phyloP scores from a whole-genome alignment of 2,888 invertebrate species.

The Drosophila mimetica region DNA sequence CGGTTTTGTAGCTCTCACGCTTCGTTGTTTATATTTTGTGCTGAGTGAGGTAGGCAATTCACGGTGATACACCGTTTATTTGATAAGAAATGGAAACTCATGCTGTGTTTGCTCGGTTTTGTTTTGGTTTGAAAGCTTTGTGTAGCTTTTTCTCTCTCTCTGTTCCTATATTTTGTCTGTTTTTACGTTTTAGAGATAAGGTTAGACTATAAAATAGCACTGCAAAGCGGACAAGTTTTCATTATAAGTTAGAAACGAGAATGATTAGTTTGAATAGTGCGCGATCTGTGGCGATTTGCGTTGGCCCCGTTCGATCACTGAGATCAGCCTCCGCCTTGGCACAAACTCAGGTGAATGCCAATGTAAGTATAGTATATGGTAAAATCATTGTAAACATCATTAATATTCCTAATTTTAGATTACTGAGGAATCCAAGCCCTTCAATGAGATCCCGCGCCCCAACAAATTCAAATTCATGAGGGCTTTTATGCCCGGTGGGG shows the following conservation, averaged over 20 bases:
- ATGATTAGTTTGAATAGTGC: conserved; percentile 11
- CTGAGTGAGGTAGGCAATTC: conserved; percentile 10
- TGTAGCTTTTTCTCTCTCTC: background rate
- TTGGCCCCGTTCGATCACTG: conserved; percentile 6
- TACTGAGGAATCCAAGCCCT: conserved; percentile 20
- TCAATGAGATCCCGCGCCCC: conserved; percentile 54
- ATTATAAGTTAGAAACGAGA: conserved; percentile 1
- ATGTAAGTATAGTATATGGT: background rate
- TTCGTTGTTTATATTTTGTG: conserved; percentile 7
- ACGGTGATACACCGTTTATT: background rate
- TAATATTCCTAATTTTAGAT: background rate
- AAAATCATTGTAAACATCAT: background rate
- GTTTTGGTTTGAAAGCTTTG: conserved; percentile 32
- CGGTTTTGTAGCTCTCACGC: background rate
- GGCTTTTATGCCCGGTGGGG: conserved; percentile 61
- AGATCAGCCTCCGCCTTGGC: conserved; percentile 13
- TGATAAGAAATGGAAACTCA: conserved; percentile 21
- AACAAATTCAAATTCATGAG: conserved; percentile 51
- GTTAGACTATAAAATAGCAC: conserved; percentile 12
- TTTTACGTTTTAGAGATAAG: conserved; percentile 20
- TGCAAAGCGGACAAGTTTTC: background rate
- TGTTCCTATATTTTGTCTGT: no score
- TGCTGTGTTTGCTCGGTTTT: conserved; percentile 7
- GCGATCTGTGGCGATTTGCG: conserved; percentile 2
- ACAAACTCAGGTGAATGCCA: background rate